Conservation (phyloP, 2,888 invertebrate species). For the Athripsodes cinereus region DNA sequence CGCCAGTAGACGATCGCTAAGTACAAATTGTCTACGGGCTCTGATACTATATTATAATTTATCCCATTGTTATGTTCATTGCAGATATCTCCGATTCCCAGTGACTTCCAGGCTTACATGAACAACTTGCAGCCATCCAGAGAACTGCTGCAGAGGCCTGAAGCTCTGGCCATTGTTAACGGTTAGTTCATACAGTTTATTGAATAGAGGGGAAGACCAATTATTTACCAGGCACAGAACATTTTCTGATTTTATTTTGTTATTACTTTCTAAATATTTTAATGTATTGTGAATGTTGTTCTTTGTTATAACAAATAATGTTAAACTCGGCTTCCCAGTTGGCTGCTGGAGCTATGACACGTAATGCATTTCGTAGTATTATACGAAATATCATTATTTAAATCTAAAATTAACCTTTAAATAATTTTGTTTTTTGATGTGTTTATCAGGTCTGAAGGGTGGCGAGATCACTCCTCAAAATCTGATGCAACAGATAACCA, state of each 20-base stretch:
- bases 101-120: constrained; percentile 41
- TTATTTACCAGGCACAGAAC: too few relatives aligned
- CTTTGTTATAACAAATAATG: neutral
- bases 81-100: constrained; percentile 37
- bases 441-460: constrained; percentile 56
- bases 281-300: neutral
- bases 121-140: constrained; percentile 48
- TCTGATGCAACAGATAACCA: constrained; percentile 68
- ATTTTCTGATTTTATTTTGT: too few relatives aligned
- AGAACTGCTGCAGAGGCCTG: constrained; percentile 65
- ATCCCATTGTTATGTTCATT: constrained; percentile 15
- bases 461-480: constrained; percentile 73
- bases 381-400: too few relatives aligned
- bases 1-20: too few relatives aligned
- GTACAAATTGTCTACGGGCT: too few relatives aligned
- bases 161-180: constrained; percentile 71
- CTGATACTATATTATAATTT: too few relatives aligned
- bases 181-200: constrained; percentile 44
- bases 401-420: too few relatives aligned
- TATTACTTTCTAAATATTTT: neutral
- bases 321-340: too few relatives aligned
- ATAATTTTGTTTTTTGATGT: neutral
- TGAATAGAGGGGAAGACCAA: too few relatives aligned
- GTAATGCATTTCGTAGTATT: too few relatives aligned
- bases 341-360: too few relatives aligned